A percentile compares a stretch with the other conserved stretches of the same genome.
These are phyloP conservation scores for Ramazzottius varieornatus DNA, from an alignment of 2,888 invertebrate genomes.

Conservation along the genomic window DNA sequence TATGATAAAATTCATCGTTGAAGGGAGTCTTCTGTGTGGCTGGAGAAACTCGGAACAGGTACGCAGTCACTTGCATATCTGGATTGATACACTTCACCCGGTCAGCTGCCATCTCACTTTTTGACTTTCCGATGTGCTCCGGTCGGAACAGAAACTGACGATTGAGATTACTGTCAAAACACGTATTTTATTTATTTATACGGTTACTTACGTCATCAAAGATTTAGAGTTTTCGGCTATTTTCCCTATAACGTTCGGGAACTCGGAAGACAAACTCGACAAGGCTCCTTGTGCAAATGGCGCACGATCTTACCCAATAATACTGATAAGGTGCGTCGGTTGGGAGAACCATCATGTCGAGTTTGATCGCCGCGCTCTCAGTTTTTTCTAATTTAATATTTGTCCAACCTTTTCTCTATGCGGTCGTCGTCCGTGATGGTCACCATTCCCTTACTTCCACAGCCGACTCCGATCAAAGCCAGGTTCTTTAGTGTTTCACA, in stretches of 20 bases:
- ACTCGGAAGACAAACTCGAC: too few relatives aligned
- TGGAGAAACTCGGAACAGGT: constrained; percentile 16
- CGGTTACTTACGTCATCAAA: too few relatives aligned
- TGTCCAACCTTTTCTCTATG: constrained; percentile 20
- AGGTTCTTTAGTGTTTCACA: constrained; percentile 25
- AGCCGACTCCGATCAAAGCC: constrained; percentile 19
- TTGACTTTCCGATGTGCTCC: constrained; percentile 21
- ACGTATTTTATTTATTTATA: too few relatives aligned
- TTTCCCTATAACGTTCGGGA: too few relatives aligned
- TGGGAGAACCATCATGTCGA: too few relatives aligned
- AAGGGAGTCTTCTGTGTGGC: constrained; percentile 19
- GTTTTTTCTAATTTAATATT: too few relatives aligned
- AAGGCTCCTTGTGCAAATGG: too few relatives aligned
- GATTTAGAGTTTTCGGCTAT: too few relatives aligned
- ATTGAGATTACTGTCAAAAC: constrained; percentile 18
- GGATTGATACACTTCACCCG: constrained; percentile 19
- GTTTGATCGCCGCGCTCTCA: too few relatives aligned
- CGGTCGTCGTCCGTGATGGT: constrained; percentile 24
- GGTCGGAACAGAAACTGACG: constrained; percentile 24
- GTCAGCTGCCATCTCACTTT: constrained; percentile 20
- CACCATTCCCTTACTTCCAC: constrained; percentile 9
- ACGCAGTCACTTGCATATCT: constrained; percentile 15
- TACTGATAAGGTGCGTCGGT: too few relatives aligned
- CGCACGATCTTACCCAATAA: too few relatives aligned
- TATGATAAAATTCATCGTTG: constrained; percentile 19